Conservation (phyloP, 2,888 invertebrate species). For the Heteropelma amictum region DNA sequence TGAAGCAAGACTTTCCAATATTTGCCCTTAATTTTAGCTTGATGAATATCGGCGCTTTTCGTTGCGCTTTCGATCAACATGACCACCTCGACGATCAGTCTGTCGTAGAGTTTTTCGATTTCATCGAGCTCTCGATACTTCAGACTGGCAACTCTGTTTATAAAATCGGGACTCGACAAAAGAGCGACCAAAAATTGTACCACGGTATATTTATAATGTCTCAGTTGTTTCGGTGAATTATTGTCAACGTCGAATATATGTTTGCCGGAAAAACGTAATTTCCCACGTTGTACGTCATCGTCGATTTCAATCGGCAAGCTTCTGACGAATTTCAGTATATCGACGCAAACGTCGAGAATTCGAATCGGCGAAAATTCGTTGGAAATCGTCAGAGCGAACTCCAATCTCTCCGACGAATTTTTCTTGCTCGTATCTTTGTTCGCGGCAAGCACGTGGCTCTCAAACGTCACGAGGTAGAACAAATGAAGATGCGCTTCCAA, state of each 20-base stretch:
- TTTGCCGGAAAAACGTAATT: conserved; percentile 62
- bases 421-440: conserved; percentile 71
- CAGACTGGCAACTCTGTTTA: conserved; percentile 82
- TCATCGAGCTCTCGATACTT: conserved; percentile 77
- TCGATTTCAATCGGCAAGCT: conserved; percentile 83
- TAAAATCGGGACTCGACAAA: conserved; percentile 84
- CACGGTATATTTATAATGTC: conserved; percentile 90
- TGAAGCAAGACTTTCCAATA: conserved; percentile 92
- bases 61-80: conserved; percentile 84
- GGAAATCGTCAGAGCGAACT: conserved; percentile 84
- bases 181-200: conserved; percentile 86
- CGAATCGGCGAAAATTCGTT: conserved; percentile 83
- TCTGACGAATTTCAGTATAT: conserved; percentile 83
- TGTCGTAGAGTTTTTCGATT: conserved; percentile 84
- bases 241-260: conserved; percentile 83
- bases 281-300: conserved; percentile 77
- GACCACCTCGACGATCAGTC: conserved; percentile 84
- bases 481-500: conserved; percentile 85
- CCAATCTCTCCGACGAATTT: conserved; percentile 76
- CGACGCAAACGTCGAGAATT: conserved; percentile 83
- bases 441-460: conserved; percentile 82
- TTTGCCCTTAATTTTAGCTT: conserved; percentile 81
- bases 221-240: conserved; percentile 86
- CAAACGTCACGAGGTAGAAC: conserved; percentile 85
- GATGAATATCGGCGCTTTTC: conserved; percentile 82